phyloP scores from a whole-genome alignment of 2,888 invertebrate genomes.

The Drosophila suboccidentalis region DNA sequence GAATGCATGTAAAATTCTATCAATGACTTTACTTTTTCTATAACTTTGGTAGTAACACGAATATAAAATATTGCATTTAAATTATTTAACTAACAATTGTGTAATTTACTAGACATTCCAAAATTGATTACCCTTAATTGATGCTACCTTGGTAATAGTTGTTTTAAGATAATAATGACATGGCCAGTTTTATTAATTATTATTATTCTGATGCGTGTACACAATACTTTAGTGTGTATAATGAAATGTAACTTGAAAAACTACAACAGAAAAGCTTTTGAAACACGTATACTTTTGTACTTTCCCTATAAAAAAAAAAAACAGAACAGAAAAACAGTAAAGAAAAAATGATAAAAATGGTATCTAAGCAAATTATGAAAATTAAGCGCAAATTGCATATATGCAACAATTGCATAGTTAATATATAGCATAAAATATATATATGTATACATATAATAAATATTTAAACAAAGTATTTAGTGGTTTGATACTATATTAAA shows the following conservation, averaged over 20 bases:
- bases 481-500: conserved; percentile 60
- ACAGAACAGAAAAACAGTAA: conserved; percentile 39
- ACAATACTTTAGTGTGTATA: conserved; percentile 36
- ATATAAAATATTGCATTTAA: conserved; percentile 14
- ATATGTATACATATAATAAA: conserved; percentile 69
- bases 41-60: conserved; percentile 3
- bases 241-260: conserved; percentile 40
- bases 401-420: conserved; percentile 68
- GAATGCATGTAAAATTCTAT: background rate
- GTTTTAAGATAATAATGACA: conserved; percentile 5
- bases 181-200: conserved; percentile 32
- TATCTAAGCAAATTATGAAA: conserved; percentile 51
- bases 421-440: conserved; percentile 68
- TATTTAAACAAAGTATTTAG: conserved; percentile 76
- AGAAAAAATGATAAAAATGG: conserved; percentile 27
- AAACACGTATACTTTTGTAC: conserved; percentile 81
- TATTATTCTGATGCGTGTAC: conserved; percentile 24
- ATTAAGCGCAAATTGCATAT: conserved; percentile 65
- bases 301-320: conserved; percentile 70
- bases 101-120: conserved; percentile 46
- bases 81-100: conserved; percentile 12
- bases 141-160: conserved; percentile 12
- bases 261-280: conserved; percentile 69
- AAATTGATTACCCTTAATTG: conserved; percentile 2
- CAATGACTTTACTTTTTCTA: background rate